Base-by-base conservation (phyloP, 1,140 invertebrate genomes). In the Apis cerana region DNA sequence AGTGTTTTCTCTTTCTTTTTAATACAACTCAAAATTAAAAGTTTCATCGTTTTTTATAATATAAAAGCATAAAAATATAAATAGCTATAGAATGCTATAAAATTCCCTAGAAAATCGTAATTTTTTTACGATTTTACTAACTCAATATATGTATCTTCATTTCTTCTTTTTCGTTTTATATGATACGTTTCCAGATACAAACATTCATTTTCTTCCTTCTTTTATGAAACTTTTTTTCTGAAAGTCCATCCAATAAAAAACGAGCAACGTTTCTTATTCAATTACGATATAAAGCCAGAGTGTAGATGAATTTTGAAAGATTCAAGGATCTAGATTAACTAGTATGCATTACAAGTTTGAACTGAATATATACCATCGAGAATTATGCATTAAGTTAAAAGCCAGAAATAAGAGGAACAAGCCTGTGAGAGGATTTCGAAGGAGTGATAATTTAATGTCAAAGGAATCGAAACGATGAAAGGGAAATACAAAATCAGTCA, bases 301-400 rank as follows among this genome's bases (percentile, higher is more conserved):
- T 48, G 61, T 27, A 33, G 70, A 81, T 67, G n/a, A 81, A 81
- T 75, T 75, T 58, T 58, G 62, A 54, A 21, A 27, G 72, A 80
- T 33, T 50, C 7, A 27, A 58, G 33, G 52, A 48, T n/a, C 71
- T 54, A 4, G 23, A 0, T 27, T 17, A n/a, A 10, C 43, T 19
- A 81, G 67, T 62, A 75, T 67, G 52, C 52, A 54, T 52, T 52
- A n/a, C 61, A 64, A 74, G 59, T 65, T 71, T 67, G 62, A 52
- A 56, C 43, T 62, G n/a, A 81, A 62, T 81, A n/a, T n/a, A n/a
- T n/a, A n/a, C 62, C 54, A 59, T 17, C n/a, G 71, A 81, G 79
- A 81, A 81, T 72, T 81, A 75, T 75, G 79, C 79, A 15, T 52
- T 62, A 65, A 67, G 43, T 72, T 75, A 75, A 75, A 75, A 75